Percentiles rank a stretch among this genome's conserved stretches.
Evolutionary conservation across 2,113 vertebrate species (phyloP).

Genomic region (Benitochromis conjunctus): DNA sequence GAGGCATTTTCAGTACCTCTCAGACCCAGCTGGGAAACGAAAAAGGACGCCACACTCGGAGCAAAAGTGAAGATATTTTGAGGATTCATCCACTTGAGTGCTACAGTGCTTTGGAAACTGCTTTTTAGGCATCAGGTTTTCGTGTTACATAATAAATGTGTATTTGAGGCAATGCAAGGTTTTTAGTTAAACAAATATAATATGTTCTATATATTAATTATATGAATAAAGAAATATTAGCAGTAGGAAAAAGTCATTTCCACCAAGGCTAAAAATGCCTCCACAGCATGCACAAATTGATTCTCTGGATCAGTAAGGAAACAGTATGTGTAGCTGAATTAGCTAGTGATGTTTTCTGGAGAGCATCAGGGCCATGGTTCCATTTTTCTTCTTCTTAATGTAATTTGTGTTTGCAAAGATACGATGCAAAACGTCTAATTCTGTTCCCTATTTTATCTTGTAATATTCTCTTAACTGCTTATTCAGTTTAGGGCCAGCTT

Average conservation of each 20-base stretch:
- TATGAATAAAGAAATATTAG: not conserved
- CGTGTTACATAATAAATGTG: not conserved
- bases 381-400: not conserved
- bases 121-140: not conserved
- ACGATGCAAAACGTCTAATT: not conserved
- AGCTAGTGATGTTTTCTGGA: not conserved
- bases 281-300: not conserved
- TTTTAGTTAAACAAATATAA: not conserved
- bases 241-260: not conserved
- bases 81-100: not conserved
- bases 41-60: not conserved
- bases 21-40: slow-evolving; percentile 5
- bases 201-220: not conserved
- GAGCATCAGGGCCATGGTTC: not conserved
- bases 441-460: not conserved
- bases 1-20: slow-evolving; percentile 19
- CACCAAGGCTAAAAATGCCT: not conserved
- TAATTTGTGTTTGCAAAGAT: not conserved
- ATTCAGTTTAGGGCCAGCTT: not conserved
- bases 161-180: not conserved
- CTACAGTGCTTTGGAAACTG: not conserved
- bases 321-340: not conserved
- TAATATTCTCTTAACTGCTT: not conserved
- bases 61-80: slow-evolving; percentile 1
- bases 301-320: not conserved